Evolutionary conservation across 2,888 invertebrate species (phyloP), one percentile per base, ranked within the genome.

Genomic region (Eilema depressum): DNA sequence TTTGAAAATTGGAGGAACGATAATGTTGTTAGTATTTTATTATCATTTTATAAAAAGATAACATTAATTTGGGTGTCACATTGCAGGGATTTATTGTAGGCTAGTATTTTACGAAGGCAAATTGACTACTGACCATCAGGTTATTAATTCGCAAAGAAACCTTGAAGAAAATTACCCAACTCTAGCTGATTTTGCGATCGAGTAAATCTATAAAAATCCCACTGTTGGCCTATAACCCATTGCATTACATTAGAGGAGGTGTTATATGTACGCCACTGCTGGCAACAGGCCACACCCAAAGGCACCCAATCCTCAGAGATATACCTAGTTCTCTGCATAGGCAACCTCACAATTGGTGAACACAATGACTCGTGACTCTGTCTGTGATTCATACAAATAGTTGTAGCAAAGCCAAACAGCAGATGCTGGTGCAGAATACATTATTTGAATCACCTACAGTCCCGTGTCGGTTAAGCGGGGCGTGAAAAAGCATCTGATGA

Each of bases 11-110:
- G 71, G 69, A 41, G 59, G 65, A 71, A 41, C 63, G 69, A 59
- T 67, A 71, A 69, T 66, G 53, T 69, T 63, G 26, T 59, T 65
- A 23, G 62, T 75, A 17, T 33, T 37, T 71, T 71, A 76, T 71
- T 76, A 69, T 75, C 65, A 61, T 59, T 70, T 41, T 63, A 74
- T 56, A 82, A 68, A 74, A 73, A 71, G 56, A 53, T 60, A 7
- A 7, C n/a, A n/a, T n/a, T 53, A 67, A 68, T 66, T 68, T 37
- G 71, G 69, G 66, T 10, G n/a, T n/a, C 7, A 53, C 53, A 53
- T 53, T 53, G 10, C n/a, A 2, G 20, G 10, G 8, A 53, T 53
- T n/a, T 53, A 53, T n/a, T 53, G 10, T n/a, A 53, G 53, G 8
- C 47, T 47, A 20, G 20, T 20, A 47, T 7, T 47, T n/a, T 47